Conservation (phyloP, 2,797 vertebrate genomes). For the Avahi laniger region DNA sequence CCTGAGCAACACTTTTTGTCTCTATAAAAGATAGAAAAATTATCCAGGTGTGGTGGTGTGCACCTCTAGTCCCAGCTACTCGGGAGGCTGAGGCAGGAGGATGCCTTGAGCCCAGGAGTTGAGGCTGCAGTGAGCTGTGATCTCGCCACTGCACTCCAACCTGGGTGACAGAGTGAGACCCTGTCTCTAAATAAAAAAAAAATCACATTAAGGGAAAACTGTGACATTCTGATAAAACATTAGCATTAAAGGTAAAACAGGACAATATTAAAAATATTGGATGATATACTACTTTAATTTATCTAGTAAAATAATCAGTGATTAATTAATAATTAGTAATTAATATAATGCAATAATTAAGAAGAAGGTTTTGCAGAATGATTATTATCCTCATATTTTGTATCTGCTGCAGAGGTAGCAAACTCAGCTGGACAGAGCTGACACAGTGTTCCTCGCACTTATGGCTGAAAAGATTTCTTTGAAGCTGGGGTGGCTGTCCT, state of each 20-base stretch:
- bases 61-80: not conserved
- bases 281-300: not conserved
- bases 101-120: not conserved
- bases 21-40: not conserved
- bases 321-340: not conserved
- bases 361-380: not conserved
- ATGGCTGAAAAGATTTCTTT: not conserved
- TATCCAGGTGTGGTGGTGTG: accelerated
- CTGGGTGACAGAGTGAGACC: not conserved
- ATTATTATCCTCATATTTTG: not conserved
- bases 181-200: not conserved
- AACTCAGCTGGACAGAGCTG: not conserved
- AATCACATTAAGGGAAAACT: not conserved
- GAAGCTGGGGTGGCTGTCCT: not conserved
- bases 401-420: not conserved
- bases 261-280: not conserved
- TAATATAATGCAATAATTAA: not conserved
- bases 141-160: not conserved
- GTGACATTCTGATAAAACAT: not conserved
- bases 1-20: not conserved
- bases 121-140: not conserved
- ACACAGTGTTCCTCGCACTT: not conserved
- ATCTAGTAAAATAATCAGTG: not conserved
- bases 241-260: not conserved
- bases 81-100: not conserved